Evolutionary conservation across 35 echinoderm and acorn worm genomes (phyloP), one percentile per base, ranked within the genome.

Genomic region (Strongylocentrotus purpuratus): DNA sequence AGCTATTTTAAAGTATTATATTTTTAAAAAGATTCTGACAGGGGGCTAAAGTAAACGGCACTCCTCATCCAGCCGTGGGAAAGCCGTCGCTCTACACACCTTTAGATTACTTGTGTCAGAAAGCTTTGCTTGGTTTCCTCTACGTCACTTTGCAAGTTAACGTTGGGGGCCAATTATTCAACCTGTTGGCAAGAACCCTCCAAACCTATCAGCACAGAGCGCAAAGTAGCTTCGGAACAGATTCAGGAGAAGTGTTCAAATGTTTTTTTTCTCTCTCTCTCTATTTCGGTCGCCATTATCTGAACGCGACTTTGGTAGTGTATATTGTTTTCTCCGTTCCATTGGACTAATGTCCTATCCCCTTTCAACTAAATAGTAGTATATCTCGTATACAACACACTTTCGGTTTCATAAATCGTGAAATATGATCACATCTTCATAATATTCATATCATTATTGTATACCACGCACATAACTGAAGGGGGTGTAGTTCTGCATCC

Each of bases 101-200:
- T 78, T 78, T 22, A 78, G n/a, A 78, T 78, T 22, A 78, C 20
- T 78, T 78, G 20, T 78, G 65, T 78, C 65, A 78, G 20, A 7
- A 22, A 78, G 65, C 65, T 78, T 78, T 78, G 65, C 65, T 28
- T 78, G 7, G 22, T 28, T 78, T 78, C 65, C 65, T 78, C 65
- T 78, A 78, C 65, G 65, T 78, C 65, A 78, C 20, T 78, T 78
- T 78, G 65, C 20, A 5, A 28, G 65, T 78, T 78, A 78, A 78
- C 65, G 65, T 78, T 78, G 65, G 65, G 65, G 65, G 65, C 65
- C 65, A 78, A 78, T 78, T 78, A 78, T 78, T 78, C 65, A 78
- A n/a, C 65, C 18, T n/a, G 25, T 78, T 78, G 65, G 65, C 65
- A 28, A 22, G 65, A 78, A 78, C 65, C 7, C 20, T 78, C 65